Evolutionary conservation across 2,888 invertebrate genomes (phyloP).

Genomic region (Stegana nigrithorax): DNA sequence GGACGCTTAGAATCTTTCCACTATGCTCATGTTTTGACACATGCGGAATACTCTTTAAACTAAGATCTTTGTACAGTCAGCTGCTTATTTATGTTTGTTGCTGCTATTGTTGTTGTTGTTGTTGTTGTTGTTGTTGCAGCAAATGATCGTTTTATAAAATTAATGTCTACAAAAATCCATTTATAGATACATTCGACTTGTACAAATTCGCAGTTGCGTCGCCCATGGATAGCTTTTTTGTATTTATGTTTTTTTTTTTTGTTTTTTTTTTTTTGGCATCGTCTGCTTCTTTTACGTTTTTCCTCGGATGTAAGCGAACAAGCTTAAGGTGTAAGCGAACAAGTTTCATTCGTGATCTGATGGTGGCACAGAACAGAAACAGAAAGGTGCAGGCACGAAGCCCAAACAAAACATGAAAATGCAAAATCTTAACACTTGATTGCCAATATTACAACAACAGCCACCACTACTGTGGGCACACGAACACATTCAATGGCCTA

Average conservation of each 20-base stretch:
- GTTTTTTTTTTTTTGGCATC: background rate
- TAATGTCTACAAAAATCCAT: conserved; percentile 30
- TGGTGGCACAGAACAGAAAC: background rate
- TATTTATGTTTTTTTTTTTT: no score
- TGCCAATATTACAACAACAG: conserved; percentile 11
- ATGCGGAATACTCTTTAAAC: no score
- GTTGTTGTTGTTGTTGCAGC: background rate
- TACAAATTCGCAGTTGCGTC: background rate
- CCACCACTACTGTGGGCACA: background rate
- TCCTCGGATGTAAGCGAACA: background rate
- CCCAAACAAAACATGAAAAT: conserved; percentile 7
- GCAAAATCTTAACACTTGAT: conserved; percentile 22
- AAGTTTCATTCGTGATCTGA: background rate
- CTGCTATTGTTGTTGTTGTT: background rate
- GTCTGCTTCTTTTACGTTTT: background rate
- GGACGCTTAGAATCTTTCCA: no score
- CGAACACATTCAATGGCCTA: no score
- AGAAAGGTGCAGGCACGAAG: no score
- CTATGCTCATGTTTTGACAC: no score
- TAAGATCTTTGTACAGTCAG: no score
- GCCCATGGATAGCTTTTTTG: no score
- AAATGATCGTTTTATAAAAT: conserved; percentile 28
- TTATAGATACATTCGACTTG: conserved; percentile 6
- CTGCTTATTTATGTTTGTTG: no score
- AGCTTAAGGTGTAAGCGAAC: background rate